These are phyloP conservation scores for Lysandra bellargus DNA, from an alignment of 2,888 invertebrate genomes.

Conservation along the genomic window DNA sequence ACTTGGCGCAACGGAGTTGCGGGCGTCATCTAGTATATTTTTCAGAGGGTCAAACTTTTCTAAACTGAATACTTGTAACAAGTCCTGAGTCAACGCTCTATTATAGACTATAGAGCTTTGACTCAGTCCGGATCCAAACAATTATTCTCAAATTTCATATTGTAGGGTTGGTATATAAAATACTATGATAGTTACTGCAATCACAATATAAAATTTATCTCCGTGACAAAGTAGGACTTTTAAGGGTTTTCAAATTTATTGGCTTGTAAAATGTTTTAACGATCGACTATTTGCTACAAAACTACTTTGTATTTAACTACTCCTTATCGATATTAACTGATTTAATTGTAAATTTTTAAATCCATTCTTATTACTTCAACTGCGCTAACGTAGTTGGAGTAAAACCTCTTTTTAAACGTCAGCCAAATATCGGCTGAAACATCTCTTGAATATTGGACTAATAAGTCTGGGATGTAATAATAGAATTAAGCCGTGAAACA, in stretches of 20 bases:
- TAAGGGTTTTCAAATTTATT: slow-evolving; percentile 16
- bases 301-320: slow-evolving; percentile 24
- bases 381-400: background rate
- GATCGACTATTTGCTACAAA: slow-evolving; percentile 14
- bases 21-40: no score
- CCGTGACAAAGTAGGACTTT: slow-evolving; percentile 7
- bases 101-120: no score
- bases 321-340: background rate
- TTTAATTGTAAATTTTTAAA: background rate
- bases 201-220: slow-evolving; percentile 16
- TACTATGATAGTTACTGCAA: background rate
- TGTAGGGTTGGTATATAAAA: background rate
- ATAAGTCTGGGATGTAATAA: slow-evolving; percentile 55
- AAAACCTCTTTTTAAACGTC: background rate
- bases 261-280: slow-evolving; percentile 16
- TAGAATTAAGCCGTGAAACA: slow-evolving; percentile 50
- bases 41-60: no score
- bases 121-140: no score
- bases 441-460: slow-evolving; percentile 52
- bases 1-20: no score
- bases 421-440: slow-evolving; percentile 9
- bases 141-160: background rate
- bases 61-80: no score
- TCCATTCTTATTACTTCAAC: no score
- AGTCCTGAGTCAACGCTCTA: no score